Base-by-base conservation (phyloP, 2,888 invertebrate species). In the Hydrotaea diabolus region DNA sequence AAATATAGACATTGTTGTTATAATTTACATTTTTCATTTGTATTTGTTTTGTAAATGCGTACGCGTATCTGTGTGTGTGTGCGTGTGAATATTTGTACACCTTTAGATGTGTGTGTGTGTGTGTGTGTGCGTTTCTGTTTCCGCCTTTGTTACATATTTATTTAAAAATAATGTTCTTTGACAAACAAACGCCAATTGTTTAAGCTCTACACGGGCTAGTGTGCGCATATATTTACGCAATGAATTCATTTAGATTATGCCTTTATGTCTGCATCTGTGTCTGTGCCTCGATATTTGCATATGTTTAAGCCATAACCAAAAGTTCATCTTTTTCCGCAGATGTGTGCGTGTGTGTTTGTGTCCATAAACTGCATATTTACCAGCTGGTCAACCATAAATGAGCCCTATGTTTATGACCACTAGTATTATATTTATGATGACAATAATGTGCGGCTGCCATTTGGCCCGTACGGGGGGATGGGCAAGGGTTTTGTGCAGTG, bases 321-420 rank as follows among this genome's bases (percentile, higher is more conserved):
- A 39, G 26, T 78, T 71, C 49, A 69, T 59, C n/a, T 43, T 39
- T 39, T 26, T 46, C 55, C 46, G 36, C 43, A 72, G n/a, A n/a
- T n/a, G n/a, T n/a, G n/a, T 74, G 43, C 57, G 43, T 66, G 17
- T 69, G 7, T 62, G 21, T 77, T 66, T 36, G 19, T 36, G 31
- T 43, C 57, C 76, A 79, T 79, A 79, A 76, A 81, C 73, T 62
- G 73, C 79, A 82, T 85, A 19, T 85, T 85, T 77, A 74, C 76
- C 69, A 71, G 46, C 46, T 85, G 85, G 85, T 85, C 79, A 85
- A 82, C 84, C 81, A 76, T 79, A 81, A 79, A 82, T 85, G 26
- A 59, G 72, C 36, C 76, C 79, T 15, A 64, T 64, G 64, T 64
- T 57, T 72, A 53, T 53, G 13, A 62, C 76, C 53, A 76, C 55